These are phyloP conservation scores for Gymnorhina tibicen DNA, from an alignment of 2,113 vertebrate genomes.

Conservation along the genomic window DNA sequence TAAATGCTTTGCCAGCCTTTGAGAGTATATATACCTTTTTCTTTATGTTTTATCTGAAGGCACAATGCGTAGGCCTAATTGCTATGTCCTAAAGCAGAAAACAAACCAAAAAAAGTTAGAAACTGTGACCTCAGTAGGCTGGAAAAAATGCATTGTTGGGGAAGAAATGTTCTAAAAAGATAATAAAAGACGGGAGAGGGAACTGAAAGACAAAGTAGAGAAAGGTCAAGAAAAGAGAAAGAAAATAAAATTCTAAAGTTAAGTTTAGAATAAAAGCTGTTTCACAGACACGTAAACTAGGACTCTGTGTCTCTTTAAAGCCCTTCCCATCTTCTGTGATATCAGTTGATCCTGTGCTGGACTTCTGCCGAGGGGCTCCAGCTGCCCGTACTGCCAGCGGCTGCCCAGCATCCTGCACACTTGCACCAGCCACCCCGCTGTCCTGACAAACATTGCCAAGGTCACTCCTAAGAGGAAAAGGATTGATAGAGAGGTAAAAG, in stretches of 20 bases:
- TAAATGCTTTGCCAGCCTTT: background rate
- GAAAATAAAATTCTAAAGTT: background rate
- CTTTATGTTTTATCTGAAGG: background rate
- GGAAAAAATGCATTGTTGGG: background rate
- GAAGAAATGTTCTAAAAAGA: background rate
- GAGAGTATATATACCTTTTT: background rate
- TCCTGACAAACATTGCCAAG: background rate
- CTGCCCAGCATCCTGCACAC: background rate
- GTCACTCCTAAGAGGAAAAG: background rate
- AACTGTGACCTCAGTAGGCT: background rate
- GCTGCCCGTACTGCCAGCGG: rapidly evolving
- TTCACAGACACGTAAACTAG: background rate
- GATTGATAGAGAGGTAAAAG: background rate
- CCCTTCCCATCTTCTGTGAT: background rate
- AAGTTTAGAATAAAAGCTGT: background rate
- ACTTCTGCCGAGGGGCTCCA: rapidly evolving
- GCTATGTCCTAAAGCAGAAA: background rate
- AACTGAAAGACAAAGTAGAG: background rate
- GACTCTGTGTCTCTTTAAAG: background rate
- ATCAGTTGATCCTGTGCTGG: rapidly evolving
- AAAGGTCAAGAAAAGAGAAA: background rate
- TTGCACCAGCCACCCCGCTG: background rate
- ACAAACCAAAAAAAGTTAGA: too few species aligned
- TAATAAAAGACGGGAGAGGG: too few species aligned
- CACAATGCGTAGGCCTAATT: background rate